Evolutionary conservation across 2,113 vertebrate species (phyloP), one percentile per base, ranked within the genome.

Genomic region (Platysternon megacephalum): DNA sequence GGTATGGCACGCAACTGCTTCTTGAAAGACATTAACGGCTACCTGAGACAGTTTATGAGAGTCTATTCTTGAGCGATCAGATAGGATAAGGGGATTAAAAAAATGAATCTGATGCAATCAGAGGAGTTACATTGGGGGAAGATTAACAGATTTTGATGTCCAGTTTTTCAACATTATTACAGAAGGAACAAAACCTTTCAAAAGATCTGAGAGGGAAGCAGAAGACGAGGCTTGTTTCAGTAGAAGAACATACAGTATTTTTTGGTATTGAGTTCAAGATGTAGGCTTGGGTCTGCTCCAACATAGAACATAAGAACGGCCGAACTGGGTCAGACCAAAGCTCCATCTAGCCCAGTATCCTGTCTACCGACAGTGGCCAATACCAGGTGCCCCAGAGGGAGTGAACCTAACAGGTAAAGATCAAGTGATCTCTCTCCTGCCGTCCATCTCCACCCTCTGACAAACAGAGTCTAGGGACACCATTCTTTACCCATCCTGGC

Each of bases 21-120:
- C 93, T 89, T 92, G 90, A 83, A 81, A 83, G 91, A 32, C 0
- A 0, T 82, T 85, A 88, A 80, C 93, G 42, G 53, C 86, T 58
- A 58, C 79, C 74, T 61, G 93, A 49, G 91, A 79, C 32, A 80
- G 86, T 96, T 96, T 92, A 88, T 97, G 90, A 84, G 4, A 46
- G 8, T 80, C 44, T 42, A 21, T 88, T 9, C 39, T 14, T 1
- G 84, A 88, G 88, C 44, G 65, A 87, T 89, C 94, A 87, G 93
- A 88, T 74, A 35, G 87, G 90, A 82, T 88, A 24, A 93, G 87
- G 86, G 81, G 93, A 93, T 93, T 93, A 79, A 72, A 85, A 85
- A 85, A 89, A 49, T 8, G 42, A 83, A 79, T 58, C 78, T 6
- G 52, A 86, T 74, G 48, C 14, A 82, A 16, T 24, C 81, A 83